These are phyloP conservation scores for Tretioscincus oriximinensis DNA, from an alignment of 2,113 vertebrate genomes.

Conservation along the genomic window DNA sequence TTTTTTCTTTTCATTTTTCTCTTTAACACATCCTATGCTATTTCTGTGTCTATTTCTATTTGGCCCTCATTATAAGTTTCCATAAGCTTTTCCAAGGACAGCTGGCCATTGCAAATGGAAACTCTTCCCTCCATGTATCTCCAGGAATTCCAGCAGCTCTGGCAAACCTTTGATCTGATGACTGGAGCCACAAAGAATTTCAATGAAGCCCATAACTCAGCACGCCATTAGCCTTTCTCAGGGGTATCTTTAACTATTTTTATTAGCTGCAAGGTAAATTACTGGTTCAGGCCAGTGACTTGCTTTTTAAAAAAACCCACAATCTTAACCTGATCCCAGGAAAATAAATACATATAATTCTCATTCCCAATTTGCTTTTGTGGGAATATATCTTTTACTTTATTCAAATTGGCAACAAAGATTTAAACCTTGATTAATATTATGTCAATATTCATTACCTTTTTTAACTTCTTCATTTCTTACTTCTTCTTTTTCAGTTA, in stretches of 20 bases:
- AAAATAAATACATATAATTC: background rate
- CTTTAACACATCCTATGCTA: no score
- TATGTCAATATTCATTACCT: constrained; percentile 45
- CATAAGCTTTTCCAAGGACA: no score
- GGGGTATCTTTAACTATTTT: background rate
- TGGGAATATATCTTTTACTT: background rate
- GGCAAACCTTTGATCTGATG: no score
- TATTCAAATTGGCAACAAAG: background rate
- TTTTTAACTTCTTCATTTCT: constrained; percentile 31
- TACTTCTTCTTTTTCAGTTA: constrained; percentile 6
- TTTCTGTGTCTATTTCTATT: no score
- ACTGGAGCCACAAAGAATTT: no score
- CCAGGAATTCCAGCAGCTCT: no score
- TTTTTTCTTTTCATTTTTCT: no score
- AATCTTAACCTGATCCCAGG: background rate
- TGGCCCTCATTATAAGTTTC: no score
- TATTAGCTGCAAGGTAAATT: background rate
- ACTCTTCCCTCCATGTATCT: no score
- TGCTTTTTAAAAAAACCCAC: background rate
- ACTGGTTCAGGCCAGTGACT: background rate
- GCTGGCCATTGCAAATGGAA: no score
- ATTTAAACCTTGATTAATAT: background rate
- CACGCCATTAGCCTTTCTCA: background rate
- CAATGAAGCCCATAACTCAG: no score
- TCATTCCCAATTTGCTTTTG: background rate